Percentiles rank a stretch among this genome's conserved stretches.
Evolutionary conservation across 2,888 invertebrate genomes (phyloP).

Genomic region (Frankliniella fusca): DNA sequence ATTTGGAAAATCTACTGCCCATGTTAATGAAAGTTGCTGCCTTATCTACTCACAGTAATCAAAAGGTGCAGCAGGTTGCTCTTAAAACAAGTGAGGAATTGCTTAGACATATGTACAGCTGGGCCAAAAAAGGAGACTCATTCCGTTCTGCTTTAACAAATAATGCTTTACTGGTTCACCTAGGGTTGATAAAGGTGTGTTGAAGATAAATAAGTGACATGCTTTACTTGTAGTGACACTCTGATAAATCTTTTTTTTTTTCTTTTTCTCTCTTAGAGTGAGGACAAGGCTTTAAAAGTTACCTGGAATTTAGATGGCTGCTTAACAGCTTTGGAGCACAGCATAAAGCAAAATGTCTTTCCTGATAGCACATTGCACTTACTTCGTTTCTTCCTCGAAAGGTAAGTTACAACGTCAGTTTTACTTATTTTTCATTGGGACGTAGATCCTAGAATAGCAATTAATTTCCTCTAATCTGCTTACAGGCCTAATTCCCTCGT

Average conservation of each 20-base stretch:
- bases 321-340: slow-evolving; percentile 54
- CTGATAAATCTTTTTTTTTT: slow-evolving; percentile 21
- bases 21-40: slow-evolving; percentile 55
- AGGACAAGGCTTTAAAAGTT: slow-evolving; percentile 61
- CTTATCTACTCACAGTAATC: background rate
- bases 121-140: background rate
- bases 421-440: background rate
- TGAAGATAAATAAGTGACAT: slow-evolving; percentile 37
- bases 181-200: slow-evolving; percentile 68
- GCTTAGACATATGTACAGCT: background rate
- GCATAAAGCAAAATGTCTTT: slow-evolving; percentile 54
- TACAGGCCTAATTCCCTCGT: background rate
- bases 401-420: background rate
- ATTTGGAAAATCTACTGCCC: slow-evolving; percentile 47
- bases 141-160: slow-evolving; percentile 53
- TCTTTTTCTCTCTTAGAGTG: slow-evolving; percentile 52
- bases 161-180: slow-evolving; percentile 60
- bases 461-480: background rate
- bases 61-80: background rate
- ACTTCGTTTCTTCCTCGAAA: slow-evolving; percentile 28
- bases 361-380: slow-evolving; percentile 42
- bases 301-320: slow-evolving; percentile 62
- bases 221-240: slow-evolving; percentile 2
- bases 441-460: background rate
- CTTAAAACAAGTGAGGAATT: background rate